A percentile compares a stretch with the other conserved stretches of the same genome.
These are phyloP conservation scores for Eubucco bourcierii DNA, from an alignment of 2,113 vertebrate genomes.

Conservation along the genomic window DNA sequence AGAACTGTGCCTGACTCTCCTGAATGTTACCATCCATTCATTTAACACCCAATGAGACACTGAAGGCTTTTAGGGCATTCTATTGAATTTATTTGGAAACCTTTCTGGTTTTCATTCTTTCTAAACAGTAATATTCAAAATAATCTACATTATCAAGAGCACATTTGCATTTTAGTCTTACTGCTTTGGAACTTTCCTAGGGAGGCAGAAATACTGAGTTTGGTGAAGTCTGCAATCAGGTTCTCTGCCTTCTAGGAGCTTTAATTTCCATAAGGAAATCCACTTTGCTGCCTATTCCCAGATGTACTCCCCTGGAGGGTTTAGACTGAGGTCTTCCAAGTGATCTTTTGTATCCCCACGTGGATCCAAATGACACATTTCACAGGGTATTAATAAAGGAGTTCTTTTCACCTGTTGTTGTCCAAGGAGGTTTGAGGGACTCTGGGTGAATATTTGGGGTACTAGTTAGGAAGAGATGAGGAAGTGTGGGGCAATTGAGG, in stretches of 20 bases:
- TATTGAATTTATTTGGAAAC: not conserved
- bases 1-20: not conserved
- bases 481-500: too few species aligned
- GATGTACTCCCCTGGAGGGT: not conserved
- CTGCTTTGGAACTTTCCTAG: not conserved
- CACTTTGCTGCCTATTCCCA: not conserved
- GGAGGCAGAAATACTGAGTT: not conserved
- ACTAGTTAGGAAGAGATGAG: too few species aligned
- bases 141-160: not conserved
- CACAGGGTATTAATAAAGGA: not conserved
- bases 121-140: not conserved
- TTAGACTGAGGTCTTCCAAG: not conserved
- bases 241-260: not conserved
- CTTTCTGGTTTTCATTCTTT: not conserved
- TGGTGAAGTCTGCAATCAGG: rapidly evolving
- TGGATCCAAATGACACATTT: not conserved
- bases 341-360: not conserved
- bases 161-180: too few species aligned
- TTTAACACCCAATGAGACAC: not conserved
- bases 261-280: not conserved
- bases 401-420: not conserved
- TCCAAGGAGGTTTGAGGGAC: not conserved
- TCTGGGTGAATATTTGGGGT: too few species aligned
- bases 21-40: rapidly evolving
- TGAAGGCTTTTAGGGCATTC: not conserved